phyloP scores from a whole-genome alignment of 2,797 vertebrate genomes.

The Argya squamiceps region DNA sequence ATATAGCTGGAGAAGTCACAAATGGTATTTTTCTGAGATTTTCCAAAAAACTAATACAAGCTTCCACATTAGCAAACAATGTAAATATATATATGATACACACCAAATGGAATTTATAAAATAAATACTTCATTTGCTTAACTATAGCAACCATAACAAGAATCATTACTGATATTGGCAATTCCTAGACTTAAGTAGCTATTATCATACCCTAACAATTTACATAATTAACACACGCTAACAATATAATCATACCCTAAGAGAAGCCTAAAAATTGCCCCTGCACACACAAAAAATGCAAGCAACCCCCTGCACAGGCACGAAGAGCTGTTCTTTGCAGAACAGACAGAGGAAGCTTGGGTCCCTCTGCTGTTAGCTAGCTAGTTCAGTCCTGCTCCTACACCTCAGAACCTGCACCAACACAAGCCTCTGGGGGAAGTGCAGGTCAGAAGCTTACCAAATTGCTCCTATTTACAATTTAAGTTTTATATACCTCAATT shows the following conservation, averaged over 20 bases:
- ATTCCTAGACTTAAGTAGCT: not conserved
- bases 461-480: not conserved
- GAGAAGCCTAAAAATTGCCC: not conserved
- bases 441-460: not conserved
- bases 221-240: not conserved
- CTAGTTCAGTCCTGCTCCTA: not conserved
- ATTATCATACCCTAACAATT: not conserved
- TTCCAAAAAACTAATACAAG: not conserved
- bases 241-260: not conserved
- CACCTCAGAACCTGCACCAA: not conserved
- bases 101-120: not conserved
- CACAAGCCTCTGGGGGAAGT: not conserved
- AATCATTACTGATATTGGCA: not conserved
- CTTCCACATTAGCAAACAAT: not conserved
- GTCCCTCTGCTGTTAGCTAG: slow-evolving; percentile 68
- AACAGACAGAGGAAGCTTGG: slow-evolving; percentile 41
- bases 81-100: not conserved
- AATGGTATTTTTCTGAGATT: not conserved
- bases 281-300: not conserved
- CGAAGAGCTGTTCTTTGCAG: not conserved
- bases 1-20: not conserved
- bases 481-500: not conserved
- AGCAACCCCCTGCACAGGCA: not conserved
- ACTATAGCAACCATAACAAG: not conserved
- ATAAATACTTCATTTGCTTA: not conserved